Evolutionary conservation across 2,888 invertebrate genomes (phyloP), one percentile per base, ranked within the genome.

Genomic region (Cephus pulcher): DNA sequence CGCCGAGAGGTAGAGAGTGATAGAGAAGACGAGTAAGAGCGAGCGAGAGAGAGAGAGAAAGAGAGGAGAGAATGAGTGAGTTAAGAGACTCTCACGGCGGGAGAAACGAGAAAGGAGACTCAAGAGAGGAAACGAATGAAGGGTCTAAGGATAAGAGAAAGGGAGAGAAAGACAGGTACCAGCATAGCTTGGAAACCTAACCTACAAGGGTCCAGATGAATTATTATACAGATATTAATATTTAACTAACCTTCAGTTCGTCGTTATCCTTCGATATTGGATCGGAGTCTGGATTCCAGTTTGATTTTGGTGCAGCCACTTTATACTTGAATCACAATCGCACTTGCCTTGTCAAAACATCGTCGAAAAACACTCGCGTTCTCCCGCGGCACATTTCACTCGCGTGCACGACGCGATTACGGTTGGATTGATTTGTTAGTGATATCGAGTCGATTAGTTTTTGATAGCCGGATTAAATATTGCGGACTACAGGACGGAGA

Each of bases 291-390:
- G 23, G 56, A 56, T 23, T 56, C 56, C 56, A 56, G 23, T 56
- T 56, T 56, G 23, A 56, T 56, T 56, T 56, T 56, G 23, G 23
- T 6, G 15, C 23, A 56, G 56, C 23, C 56, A 56, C 56, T 56
- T 56, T 56, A 9, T 56, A 23, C 23, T 56, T 23, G 23, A 23
- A 56, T 56, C 71, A 71, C 71, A 73, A 75, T 75, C 70, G 76
- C 37, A 15, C 74, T 70, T 73, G 70, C 30, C 56, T 75, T 76
- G 81, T 84, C 85, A 84, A 84, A 82, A 80, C 81, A 85, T 71
- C 56, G 23, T 56, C 71, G 4, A 34, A 71, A 71, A 71, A 71
- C 71, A 33, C 12, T 32, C 71, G 71, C 71, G 71, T 71, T 71
- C 71, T 32, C 23, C 56, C 23, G 23, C 56, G 56, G 23, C 6